These are phyloP conservation scores for Micronycteris hirsuta DNA, from an alignment of 2,113 vertebrate genomes.

Conservation along the genomic window DNA sequence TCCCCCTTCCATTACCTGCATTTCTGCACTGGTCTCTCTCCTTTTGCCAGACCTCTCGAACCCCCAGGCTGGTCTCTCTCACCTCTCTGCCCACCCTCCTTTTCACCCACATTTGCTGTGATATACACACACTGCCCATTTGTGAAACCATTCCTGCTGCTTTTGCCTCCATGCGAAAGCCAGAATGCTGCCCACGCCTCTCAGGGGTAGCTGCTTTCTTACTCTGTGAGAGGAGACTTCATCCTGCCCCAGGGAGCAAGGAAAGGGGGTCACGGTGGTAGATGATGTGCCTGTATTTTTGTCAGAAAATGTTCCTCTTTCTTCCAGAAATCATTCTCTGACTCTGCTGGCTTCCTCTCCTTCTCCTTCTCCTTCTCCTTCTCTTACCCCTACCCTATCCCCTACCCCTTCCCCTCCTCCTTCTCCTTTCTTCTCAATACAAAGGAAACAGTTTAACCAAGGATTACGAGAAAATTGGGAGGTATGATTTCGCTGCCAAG, in stretches of 20 bases:
- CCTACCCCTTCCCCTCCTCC: not conserved
- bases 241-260: not conserved
- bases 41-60: not conserved
- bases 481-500: not conserved
- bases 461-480: slow-evolving; percentile 19
- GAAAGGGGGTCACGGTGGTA: rapidly evolving
- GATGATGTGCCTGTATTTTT: not conserved
- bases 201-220: not conserved
- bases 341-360: not conserved
- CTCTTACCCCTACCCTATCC: no score
- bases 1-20: not conserved
- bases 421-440: not conserved
- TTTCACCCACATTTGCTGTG: not conserved
- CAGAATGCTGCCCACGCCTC: not conserved
- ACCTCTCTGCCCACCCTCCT: not conserved
- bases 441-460: not conserved
- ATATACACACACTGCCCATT: not conserved
- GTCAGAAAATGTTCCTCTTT: not conserved
- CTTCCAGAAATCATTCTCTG: not conserved
- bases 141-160: not conserved
- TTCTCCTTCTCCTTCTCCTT: not conserved
- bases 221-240: not conserved
- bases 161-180: not conserved
- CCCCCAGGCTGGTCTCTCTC: not conserved
- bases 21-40: not conserved